phyloP scores from a whole-genome alignment of 2,888 invertebrate species.

The Drosophila multiciliata region DNA sequence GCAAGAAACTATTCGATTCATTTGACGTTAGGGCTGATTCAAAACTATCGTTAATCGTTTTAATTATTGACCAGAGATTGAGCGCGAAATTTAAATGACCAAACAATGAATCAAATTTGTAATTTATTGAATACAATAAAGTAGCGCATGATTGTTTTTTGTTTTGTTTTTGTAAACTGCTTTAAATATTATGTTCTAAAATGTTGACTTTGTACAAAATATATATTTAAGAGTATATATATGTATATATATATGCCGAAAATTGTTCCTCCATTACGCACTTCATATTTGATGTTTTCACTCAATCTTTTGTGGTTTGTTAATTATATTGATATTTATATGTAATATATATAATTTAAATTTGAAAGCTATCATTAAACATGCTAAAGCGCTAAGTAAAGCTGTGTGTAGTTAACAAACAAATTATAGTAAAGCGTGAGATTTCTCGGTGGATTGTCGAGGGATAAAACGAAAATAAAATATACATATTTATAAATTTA shows the following conservation, averaged over 20 bases:
- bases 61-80: background rate
- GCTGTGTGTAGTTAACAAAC: conserved; percentile 14
- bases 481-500: conserved; percentile 45
- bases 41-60: conserved; percentile 7
- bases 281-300: conserved; percentile 64
- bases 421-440: conserved; percentile 13
- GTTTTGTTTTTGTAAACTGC: conserved; percentile 60
- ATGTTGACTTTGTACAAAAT: conserved; percentile 80
- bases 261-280: conserved; percentile 75
- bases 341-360: conserved; percentile 26
- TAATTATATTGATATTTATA: conserved; percentile 35
- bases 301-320: conserved; percentile 58
- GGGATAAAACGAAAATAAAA: conserved; percentile 30
- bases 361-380: conserved; percentile 27
- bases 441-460: conserved; percentile 76
- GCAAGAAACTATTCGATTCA: background rate
- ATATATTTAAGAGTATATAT: conserved; percentile 60
- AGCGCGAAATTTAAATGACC: conserved; percentile 28
- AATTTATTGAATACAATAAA: conserved; percentile 76
- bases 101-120: conserved; percentile 49
- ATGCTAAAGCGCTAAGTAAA: conserved; percentile 20
- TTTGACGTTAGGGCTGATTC: background rate
- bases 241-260: conserved; percentile 69
- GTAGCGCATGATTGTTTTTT: conserved; percentile 67
- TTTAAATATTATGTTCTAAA: conserved; percentile 74